Conservation (phyloP, 1,140 invertebrate species). For the Rhopalosiphum padi region DNA sequence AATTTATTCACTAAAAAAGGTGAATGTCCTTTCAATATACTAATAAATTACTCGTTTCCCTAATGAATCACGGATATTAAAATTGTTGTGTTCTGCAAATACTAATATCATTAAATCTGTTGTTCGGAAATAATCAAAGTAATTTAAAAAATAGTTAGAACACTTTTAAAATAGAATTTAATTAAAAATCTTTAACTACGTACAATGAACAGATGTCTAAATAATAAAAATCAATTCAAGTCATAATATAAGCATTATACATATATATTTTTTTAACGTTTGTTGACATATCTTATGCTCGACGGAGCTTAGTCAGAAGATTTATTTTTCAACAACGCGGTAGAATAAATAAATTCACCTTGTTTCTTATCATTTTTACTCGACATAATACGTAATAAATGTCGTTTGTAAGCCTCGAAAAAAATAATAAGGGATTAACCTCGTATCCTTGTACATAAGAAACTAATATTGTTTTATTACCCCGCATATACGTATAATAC, state of each 20-base stretch:
- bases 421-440: background rate
- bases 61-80: background rate
- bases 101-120: background rate
- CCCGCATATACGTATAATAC: background rate
- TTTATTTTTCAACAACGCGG: background rate
- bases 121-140: background rate
- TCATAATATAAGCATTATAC: background rate
- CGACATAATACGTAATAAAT: background rate
- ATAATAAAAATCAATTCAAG: background rate
- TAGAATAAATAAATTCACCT: constrained; percentile 2
- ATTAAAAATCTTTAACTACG: background rate
- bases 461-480: constrained; percentile 10
- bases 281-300: background rate
- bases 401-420: background rate
- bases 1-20: background rate
- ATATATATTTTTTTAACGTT: background rate
- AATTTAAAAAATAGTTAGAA: background rate
- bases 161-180: background rate
- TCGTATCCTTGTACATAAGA: background rate
- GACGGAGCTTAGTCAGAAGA: background rate
- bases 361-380: background rate
- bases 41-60: background rate
- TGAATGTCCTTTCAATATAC: background rate
- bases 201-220: background rate
- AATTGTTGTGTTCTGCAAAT: background rate